These are phyloP conservation scores for Brachymystax lenok DNA, from an alignment of 2,797 vertebrate species.

Conservation along the genomic window DNA sequence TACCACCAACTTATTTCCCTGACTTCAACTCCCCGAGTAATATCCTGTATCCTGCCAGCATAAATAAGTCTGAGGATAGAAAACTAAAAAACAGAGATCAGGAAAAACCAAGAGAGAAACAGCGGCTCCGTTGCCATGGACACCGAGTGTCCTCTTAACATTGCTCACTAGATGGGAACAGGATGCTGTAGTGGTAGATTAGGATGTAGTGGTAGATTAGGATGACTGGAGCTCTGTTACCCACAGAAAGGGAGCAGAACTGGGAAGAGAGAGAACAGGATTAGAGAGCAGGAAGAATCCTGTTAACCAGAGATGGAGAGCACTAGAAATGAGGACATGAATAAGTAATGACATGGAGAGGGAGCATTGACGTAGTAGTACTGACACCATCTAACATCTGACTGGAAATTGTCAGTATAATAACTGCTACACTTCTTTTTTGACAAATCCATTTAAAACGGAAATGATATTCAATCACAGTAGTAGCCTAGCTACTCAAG, in stretches of 20 bases:
- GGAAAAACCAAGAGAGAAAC: not conserved
- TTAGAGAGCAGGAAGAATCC: not conserved
- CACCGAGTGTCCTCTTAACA: not conserved
- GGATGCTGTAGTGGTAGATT: not conserved
- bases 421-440: too few species aligned
- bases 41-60: not conserved
- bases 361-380: too few species aligned
- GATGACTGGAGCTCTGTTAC: not conserved
- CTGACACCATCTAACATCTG: too few species aligned
- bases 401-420: too few species aligned
- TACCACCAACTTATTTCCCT: not conserved
- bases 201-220: not conserved
- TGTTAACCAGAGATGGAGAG: not conserved
- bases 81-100: not conserved
- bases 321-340: not conserved
- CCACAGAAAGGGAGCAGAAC: not conserved
- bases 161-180: not conserved
- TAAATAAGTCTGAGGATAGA: not conserved
- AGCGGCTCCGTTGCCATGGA: not conserved
- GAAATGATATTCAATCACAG: too few species aligned
- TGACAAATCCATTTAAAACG: too few species aligned
- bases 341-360: not conserved
- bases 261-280: not conserved
- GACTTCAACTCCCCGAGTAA: not conserved
- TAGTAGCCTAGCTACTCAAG: too few species aligned